Percentiles rank a stretch among this genome's conserved stretches.
phyloP scores from a whole-genome alignment of 2,113 vertebrate genomes.

The Cairina moschata region DNA sequence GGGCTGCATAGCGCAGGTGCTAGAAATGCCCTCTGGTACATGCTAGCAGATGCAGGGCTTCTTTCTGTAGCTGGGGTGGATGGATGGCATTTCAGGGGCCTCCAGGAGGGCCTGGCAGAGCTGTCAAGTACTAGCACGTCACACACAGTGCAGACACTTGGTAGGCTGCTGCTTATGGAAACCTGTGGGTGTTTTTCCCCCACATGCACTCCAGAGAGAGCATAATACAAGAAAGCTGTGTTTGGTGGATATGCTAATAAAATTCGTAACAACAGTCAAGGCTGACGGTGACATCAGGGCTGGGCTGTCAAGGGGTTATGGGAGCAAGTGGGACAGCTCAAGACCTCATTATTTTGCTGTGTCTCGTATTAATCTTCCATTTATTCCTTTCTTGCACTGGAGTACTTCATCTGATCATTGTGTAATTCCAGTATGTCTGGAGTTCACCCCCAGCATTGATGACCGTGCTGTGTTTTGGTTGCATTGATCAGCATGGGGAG shows the following conservation, averaged over 20 bases:
- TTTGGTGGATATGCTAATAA: neutral
- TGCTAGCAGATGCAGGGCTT: neutral
- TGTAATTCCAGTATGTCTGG: neutral
- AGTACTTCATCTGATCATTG: rapidly evolving
- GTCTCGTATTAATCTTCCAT: neutral
- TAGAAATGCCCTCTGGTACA: neutral
- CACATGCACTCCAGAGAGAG: neutral
- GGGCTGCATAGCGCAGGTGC: neutral
- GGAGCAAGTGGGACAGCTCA: neutral
- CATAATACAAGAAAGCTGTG: neutral
- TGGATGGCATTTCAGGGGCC: neutral
- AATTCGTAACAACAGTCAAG: neutral
- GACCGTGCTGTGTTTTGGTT: neutral
- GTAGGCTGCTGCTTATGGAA: neutral
- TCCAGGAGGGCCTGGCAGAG: neutral
- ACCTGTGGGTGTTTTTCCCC: neutral
- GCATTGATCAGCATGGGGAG: neutral
- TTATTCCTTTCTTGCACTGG: neutral
- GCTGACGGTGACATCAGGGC: neutral
- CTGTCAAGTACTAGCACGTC: neutral
- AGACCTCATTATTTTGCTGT: neutral
- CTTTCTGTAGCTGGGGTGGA: neutral
- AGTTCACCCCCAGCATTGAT: neutral
- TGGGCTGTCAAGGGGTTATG: neutral
- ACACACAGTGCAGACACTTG: rapidly evolving